Evolutionary conservation across 1,140 invertebrate species (phyloP).

Genomic region (Zaprionus vittiger): DNA sequence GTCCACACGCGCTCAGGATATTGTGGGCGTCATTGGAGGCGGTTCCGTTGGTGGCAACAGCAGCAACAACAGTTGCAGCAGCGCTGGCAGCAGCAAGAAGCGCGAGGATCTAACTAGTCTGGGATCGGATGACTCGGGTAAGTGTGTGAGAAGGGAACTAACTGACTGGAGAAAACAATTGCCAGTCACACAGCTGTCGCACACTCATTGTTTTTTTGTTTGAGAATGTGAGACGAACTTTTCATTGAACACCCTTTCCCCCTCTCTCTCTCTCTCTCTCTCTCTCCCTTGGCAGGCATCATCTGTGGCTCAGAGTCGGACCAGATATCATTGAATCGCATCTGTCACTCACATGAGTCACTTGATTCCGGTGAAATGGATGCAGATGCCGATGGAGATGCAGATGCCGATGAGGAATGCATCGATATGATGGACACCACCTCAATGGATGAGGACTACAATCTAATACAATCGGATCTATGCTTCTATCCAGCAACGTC

Average conservation of each 20-base stretch:
- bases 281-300: constrained; percentile 85
- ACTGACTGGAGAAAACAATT: not conserved
- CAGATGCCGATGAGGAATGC: constrained; percentile 85
- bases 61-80: constrained; percentile 63
- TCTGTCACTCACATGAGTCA: constrained; percentile 88
- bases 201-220: constrained; percentile 34
- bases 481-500: constrained; percentile 62
- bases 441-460: constrained; percentile 83
- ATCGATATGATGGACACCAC: constrained; percentile 82
- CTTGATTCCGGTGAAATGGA: constrained; percentile 89
- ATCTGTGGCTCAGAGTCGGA: constrained; percentile 89
- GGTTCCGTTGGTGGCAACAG: constrained; percentile 36
- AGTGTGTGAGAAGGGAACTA: constrained; percentile 6
- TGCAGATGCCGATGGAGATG: constrained; percentile 85
- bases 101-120: constrained; percentile 90
- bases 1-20: constrained; percentile 48
- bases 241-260: constrained; percentile 8
- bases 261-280: not conserved
- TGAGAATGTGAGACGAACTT: constrained; percentile 58
- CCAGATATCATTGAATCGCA: constrained; percentile 84
- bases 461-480: constrained; percentile 71
- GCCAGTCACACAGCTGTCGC: not conserved
- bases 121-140: constrained; percentile 93
- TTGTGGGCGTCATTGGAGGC: constrained; percentile 40
- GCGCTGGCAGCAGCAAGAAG: constrained; percentile 81